Base-by-base conservation (phyloP, 2,888 invertebrate genomes). In the Drosophila formosana region DNA sequence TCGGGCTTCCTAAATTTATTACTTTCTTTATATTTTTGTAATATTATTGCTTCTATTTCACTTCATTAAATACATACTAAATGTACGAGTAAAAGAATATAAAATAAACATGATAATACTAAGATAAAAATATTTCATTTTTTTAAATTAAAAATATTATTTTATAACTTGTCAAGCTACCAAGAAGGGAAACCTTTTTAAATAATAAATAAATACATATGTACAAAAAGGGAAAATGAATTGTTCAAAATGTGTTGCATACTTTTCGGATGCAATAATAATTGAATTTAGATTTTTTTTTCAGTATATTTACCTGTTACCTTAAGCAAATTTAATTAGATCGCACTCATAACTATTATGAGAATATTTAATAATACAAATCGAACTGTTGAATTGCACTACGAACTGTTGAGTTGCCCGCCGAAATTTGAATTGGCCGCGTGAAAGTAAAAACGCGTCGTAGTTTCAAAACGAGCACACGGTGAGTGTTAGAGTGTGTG, bases 391-490 rank as follows among this genome's bases (percentile, higher is more conserved):
- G 18, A 45, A 23, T 41, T 39, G 28, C 64, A 64, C 64, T 58
- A 6, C 3, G 28, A 55, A 34, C 34, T 67, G 34, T 26, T 26
- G 28, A 46, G 23, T 46, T 8, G 45, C 30, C 30, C 75, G 74
- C 64, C 66, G 61, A 67, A 66, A 66, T 43, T 62, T 55, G 56
- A 76, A 51, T 64, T 49, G 51, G 23, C 34, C 71, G 74, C 80
- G 75, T 65, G 65, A 79, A 79, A 72, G 72, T 75, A 66, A 75
- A 68, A 68, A 51, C 77, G 58, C 50, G 60, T 46, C 55, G 55
- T 57, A 8, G 26, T 26, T 41, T 41, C 39, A 3, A 41, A 18
- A 18, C 39, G 39, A 41, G 43, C 3, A 32, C 9, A 26, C 3
- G 25, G 26, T 4, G 26, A 18, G 39, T 13, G 9, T 34, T 37